A percentile compares a stretch with the other conserved stretches of the same genome.
These are phyloP conservation scores for Cochlearius cochlearius DNA, from an alignment of 2,113 vertebrate species.

Conservation along the genomic window DNA sequence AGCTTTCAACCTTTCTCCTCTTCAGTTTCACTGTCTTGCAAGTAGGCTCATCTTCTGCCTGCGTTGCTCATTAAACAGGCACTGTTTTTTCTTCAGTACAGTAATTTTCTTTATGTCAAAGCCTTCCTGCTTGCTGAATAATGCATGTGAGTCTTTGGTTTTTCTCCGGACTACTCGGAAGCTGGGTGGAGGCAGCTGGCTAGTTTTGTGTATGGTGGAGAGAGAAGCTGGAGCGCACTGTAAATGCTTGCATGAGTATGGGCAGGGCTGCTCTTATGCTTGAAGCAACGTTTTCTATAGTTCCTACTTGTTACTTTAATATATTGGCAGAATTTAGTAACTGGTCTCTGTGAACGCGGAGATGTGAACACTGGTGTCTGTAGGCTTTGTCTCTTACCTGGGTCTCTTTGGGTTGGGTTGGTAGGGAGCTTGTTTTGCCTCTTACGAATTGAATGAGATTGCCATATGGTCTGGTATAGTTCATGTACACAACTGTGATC, in stretches of 20 bases:
- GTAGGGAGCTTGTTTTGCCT: constrained; percentile 39
- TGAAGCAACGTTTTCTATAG: not conserved
- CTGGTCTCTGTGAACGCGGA: not conserved
- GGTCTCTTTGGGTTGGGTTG: not conserved
- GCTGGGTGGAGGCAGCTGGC: not conserved
- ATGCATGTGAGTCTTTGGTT: not conserved
- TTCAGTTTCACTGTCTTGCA: not conserved
- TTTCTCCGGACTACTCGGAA: not conserved
- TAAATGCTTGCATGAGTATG: not conserved
- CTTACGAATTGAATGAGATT: not conserved
- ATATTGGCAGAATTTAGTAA: not conserved
- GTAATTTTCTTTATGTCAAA: not conserved
- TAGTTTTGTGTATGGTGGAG: not conserved
- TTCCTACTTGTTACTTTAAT: not conserved
- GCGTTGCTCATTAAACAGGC: not conserved
- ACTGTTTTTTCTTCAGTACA: not conserved
- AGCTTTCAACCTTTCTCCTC: not conserved
- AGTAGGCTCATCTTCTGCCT: not conserved
- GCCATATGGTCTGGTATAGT: constrained; percentile 37
- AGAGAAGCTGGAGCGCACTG: rapidly evolving
- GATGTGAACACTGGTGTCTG: not conserved
- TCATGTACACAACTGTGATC: constrained; percentile 56
- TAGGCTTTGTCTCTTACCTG: not conserved
- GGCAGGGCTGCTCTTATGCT: not conserved
- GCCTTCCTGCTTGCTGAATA: not conserved